Evolutionary conservation across 2,113 vertebrate genomes (phyloP), one percentile per base, ranked within the genome.

Genomic region (Hoplias malabaricus): DNA sequence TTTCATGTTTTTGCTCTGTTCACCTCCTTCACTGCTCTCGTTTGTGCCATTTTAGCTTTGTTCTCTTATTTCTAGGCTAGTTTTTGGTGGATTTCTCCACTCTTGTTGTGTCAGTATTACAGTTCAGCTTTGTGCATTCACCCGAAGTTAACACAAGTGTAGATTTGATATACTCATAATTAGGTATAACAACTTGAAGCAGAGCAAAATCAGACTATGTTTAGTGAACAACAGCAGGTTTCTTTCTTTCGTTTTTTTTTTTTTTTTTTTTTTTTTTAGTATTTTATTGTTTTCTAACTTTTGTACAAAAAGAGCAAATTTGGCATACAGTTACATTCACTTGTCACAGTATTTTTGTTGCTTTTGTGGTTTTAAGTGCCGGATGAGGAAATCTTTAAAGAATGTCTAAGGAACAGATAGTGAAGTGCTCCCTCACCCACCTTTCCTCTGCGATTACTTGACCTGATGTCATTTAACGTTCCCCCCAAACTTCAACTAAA

Each of bases 301-400:
- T 87, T 86, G 87, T 87, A 88, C 82, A 80, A 88, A 53, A 90
- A 90, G 86, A 88, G 83, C 81, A 83, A 89, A 86, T 92, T 93
- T 94, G 92, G 93, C 91, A 86, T 88, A 94, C 91, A 85, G 89
- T 93, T 95, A 96, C 95, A 96, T 96, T 96, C 95, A 95, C 89
- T 90, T 87, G 94, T 96, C 96, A 93, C 84, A 68, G 90, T 90
- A 88, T 86, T 63, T 84, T 86, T 88, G 85, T 84, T 72, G 50
- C 69, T 80, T 79, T 86, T 56, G 25, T 75, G 70, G 21, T 74
- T 82, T 81, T 70, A 62, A 81, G 87, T 86, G 88, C 88, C 86
- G 83, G 79, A 73, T 88, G 78, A 73, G 66, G n/a, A n/a, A 84
- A 81, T 61, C 21, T 79, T 71, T 46, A 70, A 75, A 82, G 81